Evolutionary conservation across 2,888 invertebrate genomes (phyloP).

Genomic region (Tillus elongatus): DNA sequence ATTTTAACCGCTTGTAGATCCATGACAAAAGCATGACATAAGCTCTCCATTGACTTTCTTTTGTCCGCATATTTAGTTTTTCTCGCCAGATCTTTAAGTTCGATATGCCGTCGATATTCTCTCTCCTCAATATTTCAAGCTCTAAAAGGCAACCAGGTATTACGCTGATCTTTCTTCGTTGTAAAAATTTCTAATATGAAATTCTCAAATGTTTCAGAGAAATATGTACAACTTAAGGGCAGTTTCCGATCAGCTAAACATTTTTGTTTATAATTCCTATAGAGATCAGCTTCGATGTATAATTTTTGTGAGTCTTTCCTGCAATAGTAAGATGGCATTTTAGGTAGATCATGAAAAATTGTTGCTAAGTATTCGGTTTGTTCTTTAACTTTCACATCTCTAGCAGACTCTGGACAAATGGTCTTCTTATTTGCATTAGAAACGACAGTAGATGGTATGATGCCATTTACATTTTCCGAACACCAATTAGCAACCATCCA

Average conservation of each 20-base stretch:
- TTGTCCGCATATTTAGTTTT: slow-evolving; percentile 8
- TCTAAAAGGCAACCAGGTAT: slow-evolving; percentile 14
- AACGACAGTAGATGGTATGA: background rate
- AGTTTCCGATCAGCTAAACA: slow-evolving; percentile 10
- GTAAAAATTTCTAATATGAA: slow-evolving; percentile 11
- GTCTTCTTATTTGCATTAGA: background rate
- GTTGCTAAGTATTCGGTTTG: background rate
- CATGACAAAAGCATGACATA: slow-evolving; percentile 12
- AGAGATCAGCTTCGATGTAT: slow-evolving; percentile 11
- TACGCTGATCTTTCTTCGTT: slow-evolving; percentile 16
- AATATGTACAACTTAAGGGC: slow-evolving; percentile 8
- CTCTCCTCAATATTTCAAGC: slow-evolving; percentile 13
- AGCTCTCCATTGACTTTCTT: slow-evolving; percentile 5
- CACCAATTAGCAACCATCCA: slow-evolving; percentile 3
- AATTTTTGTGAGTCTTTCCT: slow-evolving; percentile 7
- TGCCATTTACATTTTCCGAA: slow-evolving; percentile 5
- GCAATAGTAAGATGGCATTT: slow-evolving; percentile 3
- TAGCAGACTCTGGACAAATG: background rate
- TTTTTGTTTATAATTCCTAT: slow-evolving; percentile 11
- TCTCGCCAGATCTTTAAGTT: slow-evolving; percentile 9
- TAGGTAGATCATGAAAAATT: background rate
- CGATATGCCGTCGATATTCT: slow-evolving; percentile 6
- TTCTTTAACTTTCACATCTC: slow-evolving; percentile 3
- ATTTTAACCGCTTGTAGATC: slow-evolving; percentile 17
- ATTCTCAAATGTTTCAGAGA: slow-evolving; percentile 15